Base-by-base conservation (phyloP, 2,113 vertebrate species). In the Regulus satrapa region DNA sequence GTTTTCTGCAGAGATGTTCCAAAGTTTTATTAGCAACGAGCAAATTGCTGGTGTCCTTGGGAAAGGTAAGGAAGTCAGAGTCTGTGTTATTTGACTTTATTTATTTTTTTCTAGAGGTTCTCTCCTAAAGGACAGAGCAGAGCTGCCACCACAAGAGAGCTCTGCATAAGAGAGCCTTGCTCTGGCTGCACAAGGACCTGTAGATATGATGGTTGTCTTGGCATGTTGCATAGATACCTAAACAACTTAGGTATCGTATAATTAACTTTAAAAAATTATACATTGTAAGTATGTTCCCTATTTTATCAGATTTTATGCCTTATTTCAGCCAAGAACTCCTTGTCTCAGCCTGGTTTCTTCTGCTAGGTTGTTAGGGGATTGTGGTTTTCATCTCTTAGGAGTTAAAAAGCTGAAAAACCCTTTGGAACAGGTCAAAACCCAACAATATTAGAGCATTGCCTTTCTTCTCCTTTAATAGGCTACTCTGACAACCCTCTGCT, bases 381-480 rank as follows among this genome's bases (percentile, higher is more conserved):
- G 66, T 38, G 29, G 78, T 51, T 94, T 72, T 67, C 76, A 88
- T 54, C 75, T 51, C 69, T 52, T 14, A 34, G 24, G 0, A 88
- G 34, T 54, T 36, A 85, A 90, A 92, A 93, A 84, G 75, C 46
- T 80, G 56, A 71, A 90, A 88, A 49, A 51, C 13, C 62, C 63
- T 90, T 16, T 71, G 75, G 59, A 92, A 69, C 32, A 64, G 68
- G 59, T 68, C 92, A 75, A 74, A 93, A 93, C 81, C 68, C 77
- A 88, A 46, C 51, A 73, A 40, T 32, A 77, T 84, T 51, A 67
- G 64, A 87, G 68, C 61, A 32, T 0, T 86, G 90, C 82, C 68
- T 81, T 93, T 80, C 78, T 94, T 54, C 75, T 76, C 31, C 79
- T 80, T 71, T 92, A 96, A 96, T 20, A 88, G 85, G 85, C 80